These are phyloP conservation scores for Anolis carolinensis DNA, from an alignment of 2,113 vertebrate species.

Conservation along the genomic window DNA sequence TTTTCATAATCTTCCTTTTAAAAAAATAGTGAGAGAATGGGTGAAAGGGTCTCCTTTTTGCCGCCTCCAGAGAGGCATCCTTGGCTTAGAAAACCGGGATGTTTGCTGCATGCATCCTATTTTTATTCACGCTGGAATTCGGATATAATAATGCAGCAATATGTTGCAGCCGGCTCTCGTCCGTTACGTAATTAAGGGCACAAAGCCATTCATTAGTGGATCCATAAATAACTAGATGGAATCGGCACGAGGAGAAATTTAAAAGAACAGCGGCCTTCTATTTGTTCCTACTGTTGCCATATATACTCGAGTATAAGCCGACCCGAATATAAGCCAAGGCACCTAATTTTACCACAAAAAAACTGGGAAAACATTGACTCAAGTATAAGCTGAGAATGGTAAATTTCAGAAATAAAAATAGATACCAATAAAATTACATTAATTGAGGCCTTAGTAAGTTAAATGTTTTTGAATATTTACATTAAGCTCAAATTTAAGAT, in stretches of 20 bases:
- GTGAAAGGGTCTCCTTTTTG: slow-evolving; percentile 26
- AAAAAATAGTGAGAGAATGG: slow-evolving; percentile 2
- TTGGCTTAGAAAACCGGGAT: slow-evolving; percentile 52
- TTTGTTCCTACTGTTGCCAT: not conserved
- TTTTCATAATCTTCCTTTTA: too few relatives aligned
- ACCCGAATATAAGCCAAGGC: too few relatives aligned
- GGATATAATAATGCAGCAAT: slow-evolving; percentile 35
- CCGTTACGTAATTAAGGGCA: slow-evolving; percentile 67
- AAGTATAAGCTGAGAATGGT: too few relatives aligned
- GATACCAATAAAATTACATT: too few relatives aligned
- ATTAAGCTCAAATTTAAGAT: too few relatives aligned
- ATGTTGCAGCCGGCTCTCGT: slow-evolving; percentile 44
- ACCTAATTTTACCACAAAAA: too few relatives aligned
- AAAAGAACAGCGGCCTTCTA: slow-evolving; percentile 36
- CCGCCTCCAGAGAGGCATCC: slow-evolving; percentile 47
- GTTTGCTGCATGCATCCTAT: slow-evolving; percentile 43
- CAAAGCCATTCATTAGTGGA: slow-evolving; percentile 50
- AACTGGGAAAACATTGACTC: too few relatives aligned
- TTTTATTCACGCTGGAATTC: slow-evolving; percentile 49
- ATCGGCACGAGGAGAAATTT: slow-evolving; percentile 28
- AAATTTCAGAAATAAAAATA: too few relatives aligned
- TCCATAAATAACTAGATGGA: slow-evolving; percentile 45
- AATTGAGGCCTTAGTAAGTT: too few relatives aligned
- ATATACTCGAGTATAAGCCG: too few relatives aligned
- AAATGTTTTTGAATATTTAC: too few relatives aligned